These are phyloP conservation scores for Trypoxylus dichotomus DNA, from an alignment of 1,140 invertebrate genomes.

Conservation along the genomic window DNA sequence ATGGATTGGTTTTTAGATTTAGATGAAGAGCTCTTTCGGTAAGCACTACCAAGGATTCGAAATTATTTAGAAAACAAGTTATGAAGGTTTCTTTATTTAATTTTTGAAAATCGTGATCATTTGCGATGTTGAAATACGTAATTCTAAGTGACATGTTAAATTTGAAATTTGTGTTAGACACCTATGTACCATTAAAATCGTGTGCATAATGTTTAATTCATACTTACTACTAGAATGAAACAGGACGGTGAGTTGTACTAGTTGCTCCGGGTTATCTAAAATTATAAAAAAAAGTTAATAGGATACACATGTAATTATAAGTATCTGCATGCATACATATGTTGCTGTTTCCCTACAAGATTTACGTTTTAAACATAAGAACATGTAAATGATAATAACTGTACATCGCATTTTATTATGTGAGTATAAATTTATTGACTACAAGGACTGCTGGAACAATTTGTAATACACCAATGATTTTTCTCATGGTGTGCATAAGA, in stretches of 20 bases:
- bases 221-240: slow-evolving; percentile 7
- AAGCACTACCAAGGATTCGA: no score
- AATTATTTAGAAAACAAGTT: no score
- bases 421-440: background rate
- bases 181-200: no score
- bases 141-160: no score
- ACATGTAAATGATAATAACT: background rate
- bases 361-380: background rate
- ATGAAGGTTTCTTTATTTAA: no score
- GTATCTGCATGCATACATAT: no score
- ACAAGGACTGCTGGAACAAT: background rate
- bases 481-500: background rate
- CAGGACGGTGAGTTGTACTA: background rate
- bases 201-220: background rate
- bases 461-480: background rate
- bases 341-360: background rate
- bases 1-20: no score
- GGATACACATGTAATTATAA: background rate
- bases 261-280: background rate
- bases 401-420: background rate
- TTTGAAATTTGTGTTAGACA: no score
- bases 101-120: no score
- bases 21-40: no score
- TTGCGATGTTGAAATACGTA: no score
- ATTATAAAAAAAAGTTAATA: background rate